Conservation (phyloP, 2,113 vertebrate genomes). For the Rhynchomys soricoides region DNA sequence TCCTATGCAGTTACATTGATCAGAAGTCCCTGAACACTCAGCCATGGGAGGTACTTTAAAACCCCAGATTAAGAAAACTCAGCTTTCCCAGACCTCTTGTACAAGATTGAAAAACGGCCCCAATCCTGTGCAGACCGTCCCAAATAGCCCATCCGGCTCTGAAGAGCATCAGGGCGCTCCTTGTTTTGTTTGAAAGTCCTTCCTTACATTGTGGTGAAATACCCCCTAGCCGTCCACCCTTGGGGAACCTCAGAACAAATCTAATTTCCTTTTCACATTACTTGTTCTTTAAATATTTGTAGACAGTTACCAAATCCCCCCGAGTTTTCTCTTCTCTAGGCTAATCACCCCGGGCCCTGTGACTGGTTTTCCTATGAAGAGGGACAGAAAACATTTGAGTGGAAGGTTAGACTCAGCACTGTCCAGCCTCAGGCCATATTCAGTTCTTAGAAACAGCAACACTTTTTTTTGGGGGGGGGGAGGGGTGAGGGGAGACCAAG, state of each 20-base stretch:
- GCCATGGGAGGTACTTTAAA: neutral
- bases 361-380: neutral
- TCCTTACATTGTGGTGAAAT: neutral
- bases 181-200: constrained; percentile 39
- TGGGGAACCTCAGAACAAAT: constrained; percentile 61
- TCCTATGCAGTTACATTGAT: neutral
- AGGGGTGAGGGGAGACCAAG: neutral
- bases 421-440: neutral
- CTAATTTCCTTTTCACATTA: constrained; percentile 70
- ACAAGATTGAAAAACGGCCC: neutral
- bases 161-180: neutral
- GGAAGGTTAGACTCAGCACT: neutral
- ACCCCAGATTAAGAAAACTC: neutral
- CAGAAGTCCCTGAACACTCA: constrained; percentile 50
- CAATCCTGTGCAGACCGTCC: accelerated
- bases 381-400: neutral
- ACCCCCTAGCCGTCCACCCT: neutral
- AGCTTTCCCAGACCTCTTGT: neutral
- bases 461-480: too few species aligned
- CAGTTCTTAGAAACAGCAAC: neutral
- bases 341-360: neutral
- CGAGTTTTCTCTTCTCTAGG: constrained; percentile 27
- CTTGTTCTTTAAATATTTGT: constrained; percentile 71
- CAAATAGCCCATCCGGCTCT: neutral
- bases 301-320: constrained; percentile 56